Percentiles rank a stretch among this genome's conserved stretches.
phyloP scores from a whole-genome alignment of 1,140 invertebrate species.

The Ericerus pela region DNA sequence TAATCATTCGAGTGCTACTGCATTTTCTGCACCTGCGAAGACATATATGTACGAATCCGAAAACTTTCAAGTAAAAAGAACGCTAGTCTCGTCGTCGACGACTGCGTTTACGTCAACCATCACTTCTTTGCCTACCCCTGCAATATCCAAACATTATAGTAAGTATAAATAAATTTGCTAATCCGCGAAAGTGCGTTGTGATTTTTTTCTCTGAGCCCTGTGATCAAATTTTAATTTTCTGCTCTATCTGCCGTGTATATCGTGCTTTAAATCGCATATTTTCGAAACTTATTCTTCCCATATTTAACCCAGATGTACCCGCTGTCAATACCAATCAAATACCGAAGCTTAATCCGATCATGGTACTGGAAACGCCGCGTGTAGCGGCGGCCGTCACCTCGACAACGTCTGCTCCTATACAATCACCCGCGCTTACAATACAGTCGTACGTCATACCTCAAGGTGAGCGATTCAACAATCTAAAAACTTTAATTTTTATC shows the following conservation, averaged over 20 bases:
- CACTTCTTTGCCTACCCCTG: background rate
- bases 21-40: background rate
- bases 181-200: too few species aligned
- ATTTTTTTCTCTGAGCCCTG: too few species aligned
- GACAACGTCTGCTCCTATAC: background rate
- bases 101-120: background rate
- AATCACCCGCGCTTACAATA: background rate
- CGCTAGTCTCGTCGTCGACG: background rate
- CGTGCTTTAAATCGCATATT: too few species aligned
- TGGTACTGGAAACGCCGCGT: background rate
- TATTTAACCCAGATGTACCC: too few species aligned
- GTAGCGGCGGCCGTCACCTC: background rate
- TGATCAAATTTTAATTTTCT: too few species aligned
- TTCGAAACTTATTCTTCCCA: too few species aligned
- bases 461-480: too few species aligned
- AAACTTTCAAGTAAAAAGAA: conserved; percentile 6
- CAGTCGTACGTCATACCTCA: background rate
- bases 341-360: background rate
- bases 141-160: conserved; percentile 1
- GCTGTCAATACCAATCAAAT: background rate
- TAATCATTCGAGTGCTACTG: background rate
- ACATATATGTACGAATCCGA: conserved; percentile 1
- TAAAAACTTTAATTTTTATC: background rate
- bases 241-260: too few species aligned
- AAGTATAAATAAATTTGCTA: too few species aligned